These are phyloP conservation scores for Ursus arctos DNA, from an alignment of 2,113 vertebrate species.

Conservation along the genomic window DNA sequence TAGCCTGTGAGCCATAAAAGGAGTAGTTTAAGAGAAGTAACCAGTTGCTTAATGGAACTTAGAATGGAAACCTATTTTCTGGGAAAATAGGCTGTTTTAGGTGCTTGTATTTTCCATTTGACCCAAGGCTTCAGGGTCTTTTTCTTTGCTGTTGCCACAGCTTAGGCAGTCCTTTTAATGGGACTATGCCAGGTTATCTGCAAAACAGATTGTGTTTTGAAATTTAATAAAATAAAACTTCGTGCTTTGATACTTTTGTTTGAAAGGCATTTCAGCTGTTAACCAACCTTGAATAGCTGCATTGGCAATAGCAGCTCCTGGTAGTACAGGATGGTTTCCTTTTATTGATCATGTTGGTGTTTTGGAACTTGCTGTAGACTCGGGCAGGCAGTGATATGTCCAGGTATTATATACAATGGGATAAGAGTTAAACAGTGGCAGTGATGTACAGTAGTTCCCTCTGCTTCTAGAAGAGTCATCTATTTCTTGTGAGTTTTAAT, in stretches of 20 bases:
- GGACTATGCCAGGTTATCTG: not conserved
- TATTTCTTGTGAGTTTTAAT: not conserved
- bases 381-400: not conserved
- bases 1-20: not conserved
- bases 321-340: conserved; percentile 55
- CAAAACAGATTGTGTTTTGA: conserved; percentile 5
- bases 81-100: not conserved
- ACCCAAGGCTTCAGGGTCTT: not conserved
- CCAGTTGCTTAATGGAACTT: not conserved
- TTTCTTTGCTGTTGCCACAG: not conserved
- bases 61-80: not conserved
- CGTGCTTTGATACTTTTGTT: conserved; percentile 37
- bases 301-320: conserved; percentile 43
- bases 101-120: not conserved
- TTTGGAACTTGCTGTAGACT: conserved; percentile 6
- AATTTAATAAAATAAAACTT: conserved; percentile 33
- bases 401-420: not conserved
- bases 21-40: not conserved
- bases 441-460: not conserved
- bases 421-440: not conserved
- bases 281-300: not conserved
- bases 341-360: not conserved
- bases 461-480: not conserved
- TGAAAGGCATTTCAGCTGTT: conserved; percentile 27
- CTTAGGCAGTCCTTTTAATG: conserved; percentile 13